These are phyloP conservation scores for Megamerina dolium DNA, from an alignment of 2,888 invertebrate genomes.

Conservation along the genomic window DNA sequence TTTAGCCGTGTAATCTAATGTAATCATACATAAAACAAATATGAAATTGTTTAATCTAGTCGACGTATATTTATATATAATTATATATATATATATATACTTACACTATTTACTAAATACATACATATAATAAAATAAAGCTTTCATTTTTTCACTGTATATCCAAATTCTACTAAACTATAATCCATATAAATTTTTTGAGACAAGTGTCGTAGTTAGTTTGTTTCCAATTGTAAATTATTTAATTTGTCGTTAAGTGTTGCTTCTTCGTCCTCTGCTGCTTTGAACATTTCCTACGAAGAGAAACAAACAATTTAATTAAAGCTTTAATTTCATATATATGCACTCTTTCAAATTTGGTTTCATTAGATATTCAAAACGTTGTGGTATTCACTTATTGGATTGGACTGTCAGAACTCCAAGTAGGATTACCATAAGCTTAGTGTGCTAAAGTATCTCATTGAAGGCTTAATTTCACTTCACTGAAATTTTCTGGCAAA, in stretches of 20 bases:
- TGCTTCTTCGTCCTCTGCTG: constrained; percentile 55
- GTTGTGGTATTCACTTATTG: too few species aligned
- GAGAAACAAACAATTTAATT: not conserved
- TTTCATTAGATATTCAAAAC: too few species aligned
- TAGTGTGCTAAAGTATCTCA: too few species aligned
- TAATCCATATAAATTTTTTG: not conserved
- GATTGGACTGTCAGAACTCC: too few species aligned
- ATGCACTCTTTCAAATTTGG: too few species aligned
- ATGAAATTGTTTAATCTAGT: constrained; percentile 27
- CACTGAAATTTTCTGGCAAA: too few species aligned
- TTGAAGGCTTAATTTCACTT: too few species aligned
- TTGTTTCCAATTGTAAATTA: constrained; percentile 51
- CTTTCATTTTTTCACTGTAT: constrained; percentile 11
- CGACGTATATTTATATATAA: constrained; percentile 36
- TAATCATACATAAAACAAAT: too few species aligned
- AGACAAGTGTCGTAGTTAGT: constrained; percentile 22
- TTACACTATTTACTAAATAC: constrained; percentile 23
- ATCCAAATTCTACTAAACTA: not conserved
- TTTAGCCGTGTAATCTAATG: constrained; percentile 3
- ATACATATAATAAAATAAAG: too few species aligned
- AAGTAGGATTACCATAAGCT: too few species aligned
- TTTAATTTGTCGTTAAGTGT: constrained; percentile 54
- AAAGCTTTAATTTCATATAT: too few species aligned
- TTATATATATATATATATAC: constrained; percentile 26
- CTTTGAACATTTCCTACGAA: constrained; percentile 56